These are phyloP conservation scores for Anomalospiza imberbis DNA, from an alignment of 2,797 vertebrate genomes.

Conservation along the genomic window DNA sequence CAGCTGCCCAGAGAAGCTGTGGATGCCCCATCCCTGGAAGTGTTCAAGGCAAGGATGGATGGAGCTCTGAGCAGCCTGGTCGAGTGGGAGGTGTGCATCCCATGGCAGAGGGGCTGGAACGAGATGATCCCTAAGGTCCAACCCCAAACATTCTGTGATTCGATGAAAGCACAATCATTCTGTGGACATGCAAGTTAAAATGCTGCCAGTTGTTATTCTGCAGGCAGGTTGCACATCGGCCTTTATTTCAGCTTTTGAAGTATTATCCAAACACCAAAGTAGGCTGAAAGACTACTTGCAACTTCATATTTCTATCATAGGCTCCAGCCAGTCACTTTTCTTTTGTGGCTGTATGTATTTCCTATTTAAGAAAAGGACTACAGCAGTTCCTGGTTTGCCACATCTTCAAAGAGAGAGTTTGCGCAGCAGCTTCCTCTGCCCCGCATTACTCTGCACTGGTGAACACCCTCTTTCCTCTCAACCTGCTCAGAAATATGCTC, in stretches of 20 bases:
- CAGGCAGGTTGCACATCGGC: not conserved
- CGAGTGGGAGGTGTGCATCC: not conserved
- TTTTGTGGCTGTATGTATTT: conserved; percentile 49
- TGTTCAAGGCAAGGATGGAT: not conserved
- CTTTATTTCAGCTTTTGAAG: not conserved
- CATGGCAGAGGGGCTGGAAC: not conserved
- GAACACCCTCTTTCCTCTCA: not conserved
- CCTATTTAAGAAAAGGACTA: conserved; percentile 49
- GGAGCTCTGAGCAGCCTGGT: not conserved
- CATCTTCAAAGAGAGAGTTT: conserved; percentile 11
- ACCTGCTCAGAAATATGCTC: not conserved
- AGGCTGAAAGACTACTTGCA: not conserved
- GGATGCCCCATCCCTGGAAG: not conserved
- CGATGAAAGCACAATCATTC: not conserved
- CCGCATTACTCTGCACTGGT: not conserved
- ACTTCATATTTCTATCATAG: not conserved
- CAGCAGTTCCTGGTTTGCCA: conserved; percentile 53
- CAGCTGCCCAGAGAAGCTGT: not conserved
- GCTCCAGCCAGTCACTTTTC: not conserved
- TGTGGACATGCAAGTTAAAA: not conserved
- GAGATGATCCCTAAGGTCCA: not conserved
- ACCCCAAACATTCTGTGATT: not conserved
- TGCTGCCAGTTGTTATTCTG: not conserved
- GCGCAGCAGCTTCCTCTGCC: conserved; percentile 40
- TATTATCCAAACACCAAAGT: not conserved